These are phyloP conservation scores for Apotomis capreana DNA, from an alignment of 2,888 invertebrate species.

Conservation along the genomic window DNA sequence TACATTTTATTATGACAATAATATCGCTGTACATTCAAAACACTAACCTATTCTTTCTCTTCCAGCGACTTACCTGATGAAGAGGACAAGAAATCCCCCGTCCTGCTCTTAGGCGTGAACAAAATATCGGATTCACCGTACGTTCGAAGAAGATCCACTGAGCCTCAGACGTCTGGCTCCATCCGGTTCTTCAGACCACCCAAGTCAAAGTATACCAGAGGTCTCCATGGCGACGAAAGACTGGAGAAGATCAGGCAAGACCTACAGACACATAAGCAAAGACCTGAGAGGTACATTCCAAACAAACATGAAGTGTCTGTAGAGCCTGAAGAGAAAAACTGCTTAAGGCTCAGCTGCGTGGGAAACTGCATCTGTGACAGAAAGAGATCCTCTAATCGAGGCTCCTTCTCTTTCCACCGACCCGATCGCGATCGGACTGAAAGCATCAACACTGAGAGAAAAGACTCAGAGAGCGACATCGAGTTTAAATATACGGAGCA, in stretches of 20 bases:
- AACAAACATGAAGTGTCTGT: slow-evolving; percentile 67
- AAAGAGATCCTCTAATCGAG: slow-evolving; percentile 69
- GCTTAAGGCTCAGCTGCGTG: slow-evolving; percentile 70
- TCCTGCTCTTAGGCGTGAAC: slow-evolving; percentile 85
- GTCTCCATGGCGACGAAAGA: slow-evolving; percentile 75
- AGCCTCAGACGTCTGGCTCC: slow-evolving; percentile 70
- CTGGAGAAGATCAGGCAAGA: slow-evolving; percentile 77
- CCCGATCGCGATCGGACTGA: slow-evolving; percentile 62
- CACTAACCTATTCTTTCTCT: slow-evolving; percentile 49
- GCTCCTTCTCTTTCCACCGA: slow-evolving; percentile 76
- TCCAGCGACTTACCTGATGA: slow-evolving; percentile 85
- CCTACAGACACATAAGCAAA: slow-evolving; percentile 73
- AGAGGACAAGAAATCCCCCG: slow-evolving; percentile 83
- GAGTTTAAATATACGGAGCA: slow-evolving; percentile 79
- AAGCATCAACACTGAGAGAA: slow-evolving; percentile 57
- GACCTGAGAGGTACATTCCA: slow-evolving; percentile 75
- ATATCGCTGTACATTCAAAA: too few relatives aligned
- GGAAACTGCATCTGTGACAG: slow-evolving; percentile 74
- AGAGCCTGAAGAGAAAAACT: slow-evolving; percentile 65
- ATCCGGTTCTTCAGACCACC: slow-evolving; percentile 76
- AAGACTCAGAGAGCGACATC: slow-evolving; percentile 76
- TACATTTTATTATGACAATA: too few relatives aligned
- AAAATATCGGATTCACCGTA: slow-evolving; percentile 80
- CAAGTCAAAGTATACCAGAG: slow-evolving; percentile 76
- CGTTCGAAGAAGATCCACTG: slow-evolving; percentile 70